Base-by-base conservation (phyloP, 2,888 invertebrate genomes). In the Athalia cordata region DNA sequence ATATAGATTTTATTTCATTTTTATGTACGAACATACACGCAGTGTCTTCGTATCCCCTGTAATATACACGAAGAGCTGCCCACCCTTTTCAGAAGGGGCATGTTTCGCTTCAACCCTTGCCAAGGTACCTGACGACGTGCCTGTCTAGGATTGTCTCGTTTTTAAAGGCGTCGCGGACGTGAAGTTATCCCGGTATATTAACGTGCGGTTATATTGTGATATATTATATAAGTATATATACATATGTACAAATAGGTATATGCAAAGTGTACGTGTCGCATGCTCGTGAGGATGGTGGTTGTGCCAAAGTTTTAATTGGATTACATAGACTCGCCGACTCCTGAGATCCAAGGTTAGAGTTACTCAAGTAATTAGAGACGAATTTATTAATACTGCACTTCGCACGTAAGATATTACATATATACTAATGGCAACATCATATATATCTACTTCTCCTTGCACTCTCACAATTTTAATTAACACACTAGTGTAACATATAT, bases 291-390 rank as follows among this genome's bases (percentile, higher is more conserved):
- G 64, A 75, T 75, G 75, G 75, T 75, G 75, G 62, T 75, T 75
- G 75, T 75, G 75, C 75, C 62, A 75, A 75, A 75, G 75, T 75
- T 64, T 61, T 75, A 75, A 75, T 75, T 62, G 75, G 75, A 75
- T 75, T 75, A 68, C 64, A 49, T 62, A 75, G 75, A 62, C 75
- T 75, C 62, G 50, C 64, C 75, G 64, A 75, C 72, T 47, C 47
- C 62, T 49, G 59, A 75, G 75, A 75, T 50, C 61, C 75, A 75
- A 75, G 75, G 75, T 75, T 75, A 62, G 75, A 75, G 50, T 62
- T 29, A n/a, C 49, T 64, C 49, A 45, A 75, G 15, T 67, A 62
- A 75, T 75, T 75, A 50, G 8, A n/a, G 5, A 8, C 5, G 72
- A 59, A 57, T 64, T 62, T n/a, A 49, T 62, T 50, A 9, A 5